These are phyloP conservation scores for Muntiacus muntjak DNA, from an alignment of 2,113 vertebrate species.

Conservation along the genomic window DNA sequence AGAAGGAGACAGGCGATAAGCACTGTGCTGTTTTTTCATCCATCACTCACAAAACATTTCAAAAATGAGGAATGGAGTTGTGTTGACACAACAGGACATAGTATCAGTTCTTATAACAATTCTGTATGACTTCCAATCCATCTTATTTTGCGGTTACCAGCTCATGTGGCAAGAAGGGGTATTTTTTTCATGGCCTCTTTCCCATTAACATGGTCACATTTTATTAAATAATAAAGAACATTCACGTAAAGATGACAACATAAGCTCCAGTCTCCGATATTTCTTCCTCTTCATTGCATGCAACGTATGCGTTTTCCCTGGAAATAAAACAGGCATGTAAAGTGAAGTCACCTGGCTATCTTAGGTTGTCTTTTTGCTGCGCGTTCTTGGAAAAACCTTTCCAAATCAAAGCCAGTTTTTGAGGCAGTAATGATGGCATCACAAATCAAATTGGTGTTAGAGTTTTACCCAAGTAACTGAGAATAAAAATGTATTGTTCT, in stretches of 20 bases:
- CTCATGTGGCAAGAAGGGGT: neutral
- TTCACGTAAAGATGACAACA: neutral
- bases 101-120: neutral
- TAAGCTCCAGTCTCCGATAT: neutral
- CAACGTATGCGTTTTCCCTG: neutral
- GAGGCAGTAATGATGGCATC: neutral
- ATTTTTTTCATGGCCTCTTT: neutral
- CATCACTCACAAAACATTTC: neutral
- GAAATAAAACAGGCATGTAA: neutral
- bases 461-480: neutral
- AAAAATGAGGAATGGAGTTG: neutral
- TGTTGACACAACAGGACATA: neutral
- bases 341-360: neutral
- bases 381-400: neutral
- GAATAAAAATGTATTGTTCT: neutral
- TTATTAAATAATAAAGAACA: neutral
- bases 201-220: neutral
- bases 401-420: neutral
- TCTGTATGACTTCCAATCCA: neutral
- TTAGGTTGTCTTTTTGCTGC: neutral
- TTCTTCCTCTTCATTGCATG: neutral
- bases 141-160: neutral
- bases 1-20: rapidly evolving
- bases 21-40: neutral
- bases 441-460: neutral